Evolutionary conservation across 2,888 invertebrate genomes (phyloP), one percentile per base, ranked within the genome.

Genomic region (Metopia argyrocephala): DNA sequence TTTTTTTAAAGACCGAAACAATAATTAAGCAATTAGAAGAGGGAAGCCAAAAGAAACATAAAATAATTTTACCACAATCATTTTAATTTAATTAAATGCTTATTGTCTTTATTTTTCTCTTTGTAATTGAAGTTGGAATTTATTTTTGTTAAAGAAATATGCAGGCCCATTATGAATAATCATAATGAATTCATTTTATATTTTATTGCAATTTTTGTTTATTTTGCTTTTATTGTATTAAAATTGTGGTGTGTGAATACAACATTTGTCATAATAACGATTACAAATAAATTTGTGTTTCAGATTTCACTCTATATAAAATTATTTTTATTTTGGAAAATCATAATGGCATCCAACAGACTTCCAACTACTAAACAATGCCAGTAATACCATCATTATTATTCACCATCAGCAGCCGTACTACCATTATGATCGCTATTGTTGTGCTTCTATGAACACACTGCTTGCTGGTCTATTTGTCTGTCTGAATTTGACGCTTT

Each of bases 281-380:
- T 38, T 9, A 38, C 38, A 38, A 9, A 38, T 15, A 15, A 38
- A 4, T 38, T 9, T 38, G 38, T 38, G 38, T 12, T 12, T 38
- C 15, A 38, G 12, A 12, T 38, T 38, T 9, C 15, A 38, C 9
- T 38, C 15, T 15, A 38, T 38, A 12, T 12, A 31, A 31, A 7
- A 12, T 31, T 12, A 52, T 23, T 52, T 23, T 21, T 52, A 2
- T 21, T 23, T 18, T 46, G n/a, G n/a, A n/a, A n/a, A 74, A 31
- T 57, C 57, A 65, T 25, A 73, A 64, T 56, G 56, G 46, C 27
- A 64, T 48, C 38, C n/a, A n/a, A n/a, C n/a, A n/a, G n/a, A n/a
- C n/a, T n/a, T n/a, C n/a, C n/a, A n/a, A n/a, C n/a, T n/a, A n/a
- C n/a, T n/a, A n/a, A n/a, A n/a, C 73, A 64, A 28, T 64, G 62